phyloP scores from a whole-genome alignment of 2,113 vertebrate species.

The Hemiscyllium ocellatum region DNA sequence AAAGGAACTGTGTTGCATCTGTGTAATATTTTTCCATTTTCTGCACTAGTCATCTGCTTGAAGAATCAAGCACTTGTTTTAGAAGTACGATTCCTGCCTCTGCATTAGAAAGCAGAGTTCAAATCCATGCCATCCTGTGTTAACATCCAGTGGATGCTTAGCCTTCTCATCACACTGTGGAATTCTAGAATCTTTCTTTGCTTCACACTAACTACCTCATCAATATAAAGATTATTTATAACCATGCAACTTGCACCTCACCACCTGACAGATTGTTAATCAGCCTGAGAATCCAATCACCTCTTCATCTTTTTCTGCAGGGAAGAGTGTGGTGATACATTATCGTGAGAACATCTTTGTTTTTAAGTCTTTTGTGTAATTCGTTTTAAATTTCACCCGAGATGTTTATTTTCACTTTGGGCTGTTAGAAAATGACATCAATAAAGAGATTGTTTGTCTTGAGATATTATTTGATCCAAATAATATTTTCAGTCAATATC shows the following conservation, averaged over 20 bases:
- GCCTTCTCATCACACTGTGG: background rate
- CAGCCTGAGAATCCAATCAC: background rate
- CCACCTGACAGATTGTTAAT: background rate
- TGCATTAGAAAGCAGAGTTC: no score
- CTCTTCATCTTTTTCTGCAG: background rate
- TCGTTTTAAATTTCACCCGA: background rate
- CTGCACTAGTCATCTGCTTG: background rate
- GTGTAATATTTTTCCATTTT: background rate
- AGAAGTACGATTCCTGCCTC: background rate
- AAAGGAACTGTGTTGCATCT: background rate
- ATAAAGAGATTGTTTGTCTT: background rate
- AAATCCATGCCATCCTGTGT: background rate
- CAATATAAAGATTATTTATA: background rate
- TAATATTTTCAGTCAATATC: background rate
- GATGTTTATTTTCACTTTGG: background rate
- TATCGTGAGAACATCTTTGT: background rate
- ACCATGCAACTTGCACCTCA: background rate
- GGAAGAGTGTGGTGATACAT: background rate
- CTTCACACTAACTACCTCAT: background rate
- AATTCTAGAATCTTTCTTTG: background rate
- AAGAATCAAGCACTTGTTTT: background rate
- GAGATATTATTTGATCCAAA: background rate
- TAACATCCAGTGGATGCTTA: background rate
- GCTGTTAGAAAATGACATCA: background rate
- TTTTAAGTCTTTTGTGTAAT: background rate